Percentiles rank a stretch among this genome's conserved stretches.
These are phyloP conservation scores for Eurystomus glaucurus DNA, from an alignment of 2,797 vertebrate genomes.

Conservation along the genomic window DNA sequence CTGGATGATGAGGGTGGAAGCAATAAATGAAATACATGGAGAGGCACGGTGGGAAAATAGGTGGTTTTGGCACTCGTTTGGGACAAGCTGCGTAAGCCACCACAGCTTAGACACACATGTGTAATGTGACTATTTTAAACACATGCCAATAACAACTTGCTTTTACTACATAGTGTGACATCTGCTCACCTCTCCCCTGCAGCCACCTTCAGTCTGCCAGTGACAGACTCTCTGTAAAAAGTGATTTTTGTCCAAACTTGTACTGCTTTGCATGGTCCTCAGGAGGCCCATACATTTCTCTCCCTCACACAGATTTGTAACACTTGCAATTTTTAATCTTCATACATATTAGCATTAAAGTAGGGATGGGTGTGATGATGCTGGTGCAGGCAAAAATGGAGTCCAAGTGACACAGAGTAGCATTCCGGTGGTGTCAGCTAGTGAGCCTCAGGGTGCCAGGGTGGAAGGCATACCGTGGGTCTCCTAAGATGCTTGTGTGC, in stretches of 20 bases:
- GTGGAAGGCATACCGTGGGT: neutral
- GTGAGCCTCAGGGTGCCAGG: neutral
- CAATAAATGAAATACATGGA: neutral
- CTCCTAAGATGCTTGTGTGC: neutral
- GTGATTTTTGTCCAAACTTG: neutral
- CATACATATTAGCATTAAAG: neutral
- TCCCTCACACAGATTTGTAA: neutral
- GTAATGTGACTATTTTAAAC: neutral
- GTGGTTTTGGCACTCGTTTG: neutral
- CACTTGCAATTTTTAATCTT: neutral
- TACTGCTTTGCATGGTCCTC: neutral
- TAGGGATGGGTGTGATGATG: neutral
- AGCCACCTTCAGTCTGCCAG: neutral
- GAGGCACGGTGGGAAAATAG: neutral
- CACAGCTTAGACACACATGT: accelerated
- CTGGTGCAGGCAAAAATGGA: neutral
- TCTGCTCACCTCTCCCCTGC: neutral
- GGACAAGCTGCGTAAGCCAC: neutral
- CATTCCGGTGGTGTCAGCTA: neutral
- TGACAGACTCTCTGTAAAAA: neutral
- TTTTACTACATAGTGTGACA: neutral
- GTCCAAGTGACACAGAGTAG: neutral
- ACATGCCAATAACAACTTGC: neutral
- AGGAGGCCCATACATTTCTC: neutral
- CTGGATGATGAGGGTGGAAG: neutral